phyloP scores from a whole-genome alignment of 1,140 invertebrate species.

The Brachionus rubens region DNA sequence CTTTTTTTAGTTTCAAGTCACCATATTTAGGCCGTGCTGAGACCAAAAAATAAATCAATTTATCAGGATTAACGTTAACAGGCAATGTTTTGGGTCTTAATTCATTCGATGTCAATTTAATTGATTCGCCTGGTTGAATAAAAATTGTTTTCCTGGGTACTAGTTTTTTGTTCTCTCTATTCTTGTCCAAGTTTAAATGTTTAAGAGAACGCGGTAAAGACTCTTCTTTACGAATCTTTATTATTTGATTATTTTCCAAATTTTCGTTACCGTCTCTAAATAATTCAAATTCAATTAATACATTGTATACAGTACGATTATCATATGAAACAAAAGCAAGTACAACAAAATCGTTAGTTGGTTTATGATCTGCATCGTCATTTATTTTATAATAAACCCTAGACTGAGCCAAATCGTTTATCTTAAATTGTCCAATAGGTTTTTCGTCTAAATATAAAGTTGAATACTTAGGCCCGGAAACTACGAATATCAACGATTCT shows the following conservation, averaged over 20 bases:
- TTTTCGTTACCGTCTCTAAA: neutral
- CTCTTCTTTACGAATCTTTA: neutral
- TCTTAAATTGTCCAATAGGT: neutral
- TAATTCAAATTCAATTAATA: constrained; percentile 18
- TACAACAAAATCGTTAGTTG: neutral
- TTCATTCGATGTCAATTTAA: constrained; percentile 28
- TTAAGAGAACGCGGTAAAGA: constrained; percentile 10
- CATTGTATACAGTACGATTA: constrained; percentile 9
- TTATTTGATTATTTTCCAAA: neutral
- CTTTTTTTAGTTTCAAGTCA: constrained; percentile 26
- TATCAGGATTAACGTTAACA: neutral
- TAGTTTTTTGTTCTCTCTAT: neutral
- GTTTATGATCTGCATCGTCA: neutral
- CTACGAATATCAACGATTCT: constrained; percentile 6
- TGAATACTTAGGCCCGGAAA: constrained; percentile 24
- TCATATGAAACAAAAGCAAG: neutral
- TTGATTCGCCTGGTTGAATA: constrained; percentile 25
- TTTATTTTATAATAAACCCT: constrained; percentile 24
- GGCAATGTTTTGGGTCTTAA: neutral
- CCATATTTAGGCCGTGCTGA: constrained; percentile 23
- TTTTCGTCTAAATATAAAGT: constrained; percentile 27
- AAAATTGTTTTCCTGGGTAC: constrained; percentile 14
- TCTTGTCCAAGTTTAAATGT: neutral
- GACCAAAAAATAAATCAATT: constrained; percentile 25
- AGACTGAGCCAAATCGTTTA: neutral